These are phyloP conservation scores for Brienomyrus longianalis DNA, from an alignment of 2,113 vertebrate genomes.

Conservation along the genomic window DNA sequence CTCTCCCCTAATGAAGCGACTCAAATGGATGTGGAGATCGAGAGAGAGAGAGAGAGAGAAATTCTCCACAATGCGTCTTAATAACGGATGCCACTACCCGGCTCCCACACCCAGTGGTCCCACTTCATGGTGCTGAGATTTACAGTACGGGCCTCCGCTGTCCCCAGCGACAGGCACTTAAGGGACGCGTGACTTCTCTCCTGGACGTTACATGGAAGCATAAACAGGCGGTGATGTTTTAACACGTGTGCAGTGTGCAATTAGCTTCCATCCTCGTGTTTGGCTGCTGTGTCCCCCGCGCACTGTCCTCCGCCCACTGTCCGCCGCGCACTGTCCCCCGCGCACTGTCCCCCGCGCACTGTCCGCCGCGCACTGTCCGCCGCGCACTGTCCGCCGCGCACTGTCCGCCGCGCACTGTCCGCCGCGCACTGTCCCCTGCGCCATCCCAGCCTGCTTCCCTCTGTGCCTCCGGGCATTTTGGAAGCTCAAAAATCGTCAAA, in stretches of 20 bases:
- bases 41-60: constrained; percentile 33
- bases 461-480: not conserved
- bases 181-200: not conserved
- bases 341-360: not conserved
- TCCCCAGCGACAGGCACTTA: not conserved
- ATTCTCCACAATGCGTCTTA: constrained; percentile 46
- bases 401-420: not conserved
- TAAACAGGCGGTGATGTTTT: not conserved
- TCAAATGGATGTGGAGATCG: constrained; percentile 39
- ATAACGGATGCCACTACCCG: constrained; percentile 39
- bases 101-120: not conserved
- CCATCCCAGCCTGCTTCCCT: not conserved
- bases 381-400: no score
- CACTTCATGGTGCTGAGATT: not conserved
- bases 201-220: not conserved
- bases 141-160: not conserved
- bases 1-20: constrained; percentile 52
- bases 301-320: not conserved
- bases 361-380: not conserved
- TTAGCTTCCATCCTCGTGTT: not conserved
- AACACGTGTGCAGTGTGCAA: not conserved
- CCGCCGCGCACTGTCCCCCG: no score
- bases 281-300: not conserved
- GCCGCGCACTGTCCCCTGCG: not conserved
- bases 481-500: not conserved